phyloP scores from a whole-genome alignment of 2,113 vertebrate genomes.

The Boleophthalmus pectinirostris region DNA sequence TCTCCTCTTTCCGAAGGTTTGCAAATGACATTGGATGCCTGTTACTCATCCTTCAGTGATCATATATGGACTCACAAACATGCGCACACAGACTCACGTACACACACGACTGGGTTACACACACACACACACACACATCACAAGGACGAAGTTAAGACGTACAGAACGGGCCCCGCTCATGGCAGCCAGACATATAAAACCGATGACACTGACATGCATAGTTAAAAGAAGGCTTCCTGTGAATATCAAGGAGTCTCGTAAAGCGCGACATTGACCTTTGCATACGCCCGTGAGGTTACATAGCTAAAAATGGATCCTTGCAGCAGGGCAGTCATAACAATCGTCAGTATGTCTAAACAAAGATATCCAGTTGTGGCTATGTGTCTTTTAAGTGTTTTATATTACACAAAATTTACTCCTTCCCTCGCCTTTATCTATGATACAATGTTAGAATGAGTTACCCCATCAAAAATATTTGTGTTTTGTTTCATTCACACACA shows the following conservation, averaged over 20 bases:
- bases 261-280: conserved; percentile 40
- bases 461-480: no score
- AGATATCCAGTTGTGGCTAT: not conserved
- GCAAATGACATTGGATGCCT: conserved; percentile 47
- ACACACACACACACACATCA: conserved; percentile 8
- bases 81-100: not conserved
- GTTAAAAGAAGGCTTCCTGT: conserved; percentile 16
- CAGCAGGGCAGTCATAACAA: not conserved
- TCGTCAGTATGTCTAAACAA: not conserved
- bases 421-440: no score
- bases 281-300: not conserved
- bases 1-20: conserved; percentile 39
- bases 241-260: conserved; percentile 47
- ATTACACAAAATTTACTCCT: no score
- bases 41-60: conserved; percentile 49
- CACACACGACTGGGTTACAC: conserved; percentile 29
- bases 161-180: not conserved
- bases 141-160: conserved; percentile 15
- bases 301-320: conserved; percentile 8
- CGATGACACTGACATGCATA: conserved; percentile 52
- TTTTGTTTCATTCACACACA: no score
- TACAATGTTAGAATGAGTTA: no score
- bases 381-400: not conserved
- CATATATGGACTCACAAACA: conserved; percentile 35
- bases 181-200: conserved; percentile 37